phyloP scores from a whole-genome alignment of 2,888 invertebrate genomes.

The Pteria penguin region DNA sequence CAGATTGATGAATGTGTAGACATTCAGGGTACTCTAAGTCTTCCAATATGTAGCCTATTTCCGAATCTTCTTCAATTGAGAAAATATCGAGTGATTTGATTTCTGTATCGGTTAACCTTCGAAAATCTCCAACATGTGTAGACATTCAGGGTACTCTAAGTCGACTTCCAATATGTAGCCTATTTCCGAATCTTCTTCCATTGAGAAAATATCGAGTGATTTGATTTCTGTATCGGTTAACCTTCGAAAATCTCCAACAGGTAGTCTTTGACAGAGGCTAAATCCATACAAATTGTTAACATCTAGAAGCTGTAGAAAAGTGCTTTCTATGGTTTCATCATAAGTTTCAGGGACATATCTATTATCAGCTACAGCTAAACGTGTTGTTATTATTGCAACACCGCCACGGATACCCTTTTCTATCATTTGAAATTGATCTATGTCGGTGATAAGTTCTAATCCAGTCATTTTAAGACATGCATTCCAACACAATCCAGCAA shows the following conservation, averaged over 20 bases:
- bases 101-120: neutral
- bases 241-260: conserved; percentile 59
- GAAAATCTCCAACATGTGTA: conserved; percentile 35
- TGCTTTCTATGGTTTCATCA: neutral
- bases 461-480: conserved; percentile 65
- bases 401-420: conserved; percentile 52
- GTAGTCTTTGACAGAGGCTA: conserved; percentile 61
- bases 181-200: neutral
- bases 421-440: conserved; percentile 59
- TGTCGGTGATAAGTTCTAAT: conserved; percentile 64
- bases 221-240: neutral
- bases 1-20: neutral
- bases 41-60: neutral
- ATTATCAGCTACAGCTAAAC: conserved; percentile 54
- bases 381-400: conserved; percentile 51
- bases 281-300: conserved; percentile 39
- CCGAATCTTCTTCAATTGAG: neutral
- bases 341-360: conserved; percentile 16
- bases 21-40: neutral
- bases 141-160: conserved; percentile 77
- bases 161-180: conserved; percentile 80
- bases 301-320: conserved; percentile 24
- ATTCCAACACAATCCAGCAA: conserved; percentile 71
- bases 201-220: conserved; percentile 6
- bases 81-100: neutral